These are phyloP conservation scores for Pteromalus puparum DNA, from an alignment of 1,140 invertebrate genomes.

Conservation along the genomic window DNA sequence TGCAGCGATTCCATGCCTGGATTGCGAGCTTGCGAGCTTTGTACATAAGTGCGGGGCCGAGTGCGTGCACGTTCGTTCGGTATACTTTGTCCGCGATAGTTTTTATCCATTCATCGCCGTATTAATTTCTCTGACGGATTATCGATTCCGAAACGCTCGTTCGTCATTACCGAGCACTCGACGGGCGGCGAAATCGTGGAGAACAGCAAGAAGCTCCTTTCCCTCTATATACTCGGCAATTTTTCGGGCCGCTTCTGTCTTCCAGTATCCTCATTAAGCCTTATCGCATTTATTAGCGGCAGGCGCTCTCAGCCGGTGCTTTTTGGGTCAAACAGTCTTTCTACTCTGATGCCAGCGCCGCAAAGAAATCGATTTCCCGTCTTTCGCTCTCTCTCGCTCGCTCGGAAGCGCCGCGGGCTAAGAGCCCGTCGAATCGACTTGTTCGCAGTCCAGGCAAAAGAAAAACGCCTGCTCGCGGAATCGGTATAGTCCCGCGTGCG, in stretches of 20 bases:
- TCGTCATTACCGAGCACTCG: too few relatives aligned
- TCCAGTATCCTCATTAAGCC: neutral
- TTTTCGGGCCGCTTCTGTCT: too few relatives aligned
- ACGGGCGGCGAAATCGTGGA: neutral
- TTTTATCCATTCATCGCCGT: neutral
- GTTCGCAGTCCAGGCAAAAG: constrained; percentile 51
- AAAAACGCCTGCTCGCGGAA: neutral
- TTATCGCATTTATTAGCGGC: constrained; percentile 18
- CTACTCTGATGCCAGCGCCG: neutral
- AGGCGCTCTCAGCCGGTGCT: neutral
- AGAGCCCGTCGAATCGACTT: constrained; percentile 12
- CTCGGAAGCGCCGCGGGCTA: neutral
- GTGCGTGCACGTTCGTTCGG: too few relatives aligned
- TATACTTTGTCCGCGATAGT: neutral
- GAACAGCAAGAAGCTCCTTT: neutral
- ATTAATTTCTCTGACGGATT: too few relatives aligned
- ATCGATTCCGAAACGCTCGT: neutral
- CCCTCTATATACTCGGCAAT: neutral
- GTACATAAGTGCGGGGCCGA: neutral
- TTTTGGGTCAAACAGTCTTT: constrained; percentile 35
- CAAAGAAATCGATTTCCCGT: constrained; percentile 31
- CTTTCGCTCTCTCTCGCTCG: neutral
- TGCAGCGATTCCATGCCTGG: neutral
- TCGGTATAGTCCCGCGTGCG: constrained; percentile 5
- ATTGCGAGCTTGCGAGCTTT: neutral